Conservation (phyloP, 2,888 invertebrate genomes). For the Drosophila pegasa region DNA sequence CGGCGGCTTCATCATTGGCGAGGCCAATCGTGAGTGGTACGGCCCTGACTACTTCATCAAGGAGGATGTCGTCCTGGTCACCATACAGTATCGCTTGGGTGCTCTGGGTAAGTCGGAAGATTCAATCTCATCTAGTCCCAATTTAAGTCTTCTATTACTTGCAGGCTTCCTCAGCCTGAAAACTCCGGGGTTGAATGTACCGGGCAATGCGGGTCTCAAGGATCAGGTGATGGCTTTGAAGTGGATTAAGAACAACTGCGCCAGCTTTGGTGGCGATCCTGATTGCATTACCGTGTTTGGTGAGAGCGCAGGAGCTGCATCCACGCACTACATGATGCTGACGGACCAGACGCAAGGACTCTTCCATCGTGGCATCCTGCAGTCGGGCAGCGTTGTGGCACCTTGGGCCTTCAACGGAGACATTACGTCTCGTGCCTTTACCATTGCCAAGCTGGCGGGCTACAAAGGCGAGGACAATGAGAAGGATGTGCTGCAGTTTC, state of each 20-base stretch:
- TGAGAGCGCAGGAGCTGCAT: conserved; percentile 86
- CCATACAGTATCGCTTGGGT: conserved; percentile 86
- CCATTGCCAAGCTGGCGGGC: conserved; percentile 81
- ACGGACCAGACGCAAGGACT: conserved; percentile 85
- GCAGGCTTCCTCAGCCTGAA: conserved; percentile 85
- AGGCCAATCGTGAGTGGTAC: conserved; percentile 82
- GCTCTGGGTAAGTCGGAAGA: conserved; percentile 78
- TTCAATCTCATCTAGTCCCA: no score
- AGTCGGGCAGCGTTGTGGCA: conserved; percentile 80
- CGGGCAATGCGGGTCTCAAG: conserved; percentile 86
- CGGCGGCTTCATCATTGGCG: conserved; percentile 85
- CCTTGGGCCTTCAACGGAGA: conserved; percentile 76
- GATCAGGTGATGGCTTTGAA: conserved; percentile 86
- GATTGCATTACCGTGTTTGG: conserved; percentile 86
- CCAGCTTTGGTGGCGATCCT: conserved; percentile 86
- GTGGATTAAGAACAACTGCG: conserved; percentile 86
- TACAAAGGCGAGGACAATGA: conserved; percentile 84
- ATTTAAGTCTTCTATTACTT: neutral
- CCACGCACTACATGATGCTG: conserved; percentile 85
- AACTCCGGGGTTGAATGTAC: conserved; percentile 84
- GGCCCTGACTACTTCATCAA: conserved; percentile 85
- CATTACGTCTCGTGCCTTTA: conserved; percentile 67
- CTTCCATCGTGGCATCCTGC: conserved; percentile 83
- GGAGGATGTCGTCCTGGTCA: conserved; percentile 85
- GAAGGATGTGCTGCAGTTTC: conserved; percentile 81